Evolutionary conservation across 2,797 vertebrate species (phyloP).

Genomic region (Enteromius radiatus): DNA sequence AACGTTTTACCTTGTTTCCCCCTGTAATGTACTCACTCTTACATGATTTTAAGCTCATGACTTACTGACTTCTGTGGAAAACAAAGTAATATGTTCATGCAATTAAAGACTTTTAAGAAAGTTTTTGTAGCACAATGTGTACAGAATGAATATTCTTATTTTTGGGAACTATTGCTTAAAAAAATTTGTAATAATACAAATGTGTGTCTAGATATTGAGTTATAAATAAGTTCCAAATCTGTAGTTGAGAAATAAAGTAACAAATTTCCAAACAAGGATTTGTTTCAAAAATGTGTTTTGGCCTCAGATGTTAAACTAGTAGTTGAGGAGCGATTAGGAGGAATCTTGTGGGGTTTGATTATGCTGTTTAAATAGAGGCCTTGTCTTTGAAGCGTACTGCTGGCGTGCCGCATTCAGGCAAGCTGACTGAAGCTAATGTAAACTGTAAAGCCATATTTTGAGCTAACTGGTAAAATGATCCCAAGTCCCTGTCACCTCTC

Average conservation of each 20-base stretch:
- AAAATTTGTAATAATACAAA: not conserved
- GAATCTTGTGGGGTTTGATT: constrained; percentile 30
- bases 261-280: not conserved
- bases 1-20: not conserved
- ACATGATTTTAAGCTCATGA: not conserved
- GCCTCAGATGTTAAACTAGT: constrained; percentile 51
- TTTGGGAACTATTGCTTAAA: not conserved
- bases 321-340: constrained; percentile 16
- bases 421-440: constrained; percentile 72
- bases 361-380: constrained; percentile 32
- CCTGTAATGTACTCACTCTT: not conserved
- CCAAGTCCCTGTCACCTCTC: constrained; percentile 76
- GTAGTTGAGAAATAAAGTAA: not conserved
- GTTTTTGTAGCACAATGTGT: not conserved
- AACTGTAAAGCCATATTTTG: constrained; percentile 73
- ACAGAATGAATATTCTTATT: not conserved
- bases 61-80: not conserved
- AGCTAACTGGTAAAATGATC: constrained; percentile 79
- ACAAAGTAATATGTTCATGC: not conserved
- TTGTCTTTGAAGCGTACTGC: constrained; percentile 44
- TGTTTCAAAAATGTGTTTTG: not conserved
- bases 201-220: not conserved
- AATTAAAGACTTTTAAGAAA: too few relatives aligned
- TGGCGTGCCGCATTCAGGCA: constrained; percentile 44
- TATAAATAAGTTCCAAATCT: not conserved